phyloP scores from a whole-genome alignment of 2,797 vertebrate species.

The Manis pentadactyla region DNA sequence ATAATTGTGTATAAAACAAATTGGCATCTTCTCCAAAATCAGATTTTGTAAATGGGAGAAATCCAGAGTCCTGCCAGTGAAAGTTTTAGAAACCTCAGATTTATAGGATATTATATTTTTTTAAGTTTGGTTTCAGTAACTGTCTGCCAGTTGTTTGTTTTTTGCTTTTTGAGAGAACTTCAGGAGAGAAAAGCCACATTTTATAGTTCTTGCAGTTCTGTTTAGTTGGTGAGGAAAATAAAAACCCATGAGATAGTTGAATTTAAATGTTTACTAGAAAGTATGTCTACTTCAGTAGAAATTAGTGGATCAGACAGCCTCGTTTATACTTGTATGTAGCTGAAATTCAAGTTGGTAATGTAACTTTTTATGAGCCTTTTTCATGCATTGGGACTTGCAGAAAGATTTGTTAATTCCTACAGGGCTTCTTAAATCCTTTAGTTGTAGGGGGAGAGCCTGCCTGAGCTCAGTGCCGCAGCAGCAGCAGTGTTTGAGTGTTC shows the following conservation, averaged over 20 bases:
- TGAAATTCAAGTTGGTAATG: slow-evolving; percentile 8
- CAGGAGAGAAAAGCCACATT: not conserved
- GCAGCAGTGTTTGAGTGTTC: not conserved
- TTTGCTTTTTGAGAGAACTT: slow-evolving; percentile 25
- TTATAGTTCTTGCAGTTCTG: not conserved
- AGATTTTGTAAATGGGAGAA: not conserved
- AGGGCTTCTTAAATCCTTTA: slow-evolving; percentile 4
- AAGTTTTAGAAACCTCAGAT: slow-evolving; percentile 4
- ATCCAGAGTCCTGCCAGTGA: not conserved
- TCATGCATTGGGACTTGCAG: not conserved
- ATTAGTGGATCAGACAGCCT: not conserved
- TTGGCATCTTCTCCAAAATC: slow-evolving; percentile 3
- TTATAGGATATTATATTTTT: not conserved
- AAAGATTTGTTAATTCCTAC: slow-evolving; percentile 21
- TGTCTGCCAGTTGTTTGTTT: not conserved
- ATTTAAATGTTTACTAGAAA: slow-evolving; percentile 22
- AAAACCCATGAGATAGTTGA: not conserved
- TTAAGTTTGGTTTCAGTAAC: slow-evolving; percentile 25
- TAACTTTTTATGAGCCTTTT: slow-evolving; percentile 28
- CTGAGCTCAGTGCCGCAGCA: not conserved
- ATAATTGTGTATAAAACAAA: not conserved
- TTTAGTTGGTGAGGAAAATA: slow-evolving; percentile 38
- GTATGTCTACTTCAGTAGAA: not conserved
- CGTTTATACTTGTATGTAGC: slow-evolving; percentile 22
- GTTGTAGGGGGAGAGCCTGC: not conserved